Conservation (phyloP, 2,797 vertebrate genomes). For the Parotocinclus haroldoi region DNA sequence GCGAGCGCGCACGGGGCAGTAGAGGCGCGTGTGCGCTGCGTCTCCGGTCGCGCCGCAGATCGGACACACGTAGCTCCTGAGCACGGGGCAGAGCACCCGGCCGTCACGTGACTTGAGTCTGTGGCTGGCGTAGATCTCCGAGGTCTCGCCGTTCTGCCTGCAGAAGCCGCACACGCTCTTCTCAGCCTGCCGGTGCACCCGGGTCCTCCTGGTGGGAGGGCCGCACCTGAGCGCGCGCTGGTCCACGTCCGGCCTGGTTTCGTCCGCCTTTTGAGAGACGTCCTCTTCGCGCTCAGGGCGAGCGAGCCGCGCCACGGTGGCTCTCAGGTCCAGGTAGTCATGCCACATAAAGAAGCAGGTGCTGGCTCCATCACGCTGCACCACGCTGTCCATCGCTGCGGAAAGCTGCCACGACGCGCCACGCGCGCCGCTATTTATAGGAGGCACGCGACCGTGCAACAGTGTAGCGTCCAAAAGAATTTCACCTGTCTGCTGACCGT, state of each 20-base stretch:
- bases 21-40: slow-evolving; percentile 79
- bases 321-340: slow-evolving; percentile 74
- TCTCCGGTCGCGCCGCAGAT: slow-evolving; percentile 75
- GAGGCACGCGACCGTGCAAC: neutral
- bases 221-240: neutral
- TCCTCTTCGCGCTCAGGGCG: neutral
- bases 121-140: slow-evolving; percentile 72
- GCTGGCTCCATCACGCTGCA: too few species aligned
- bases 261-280: neutral
- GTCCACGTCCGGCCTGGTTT: neutral
- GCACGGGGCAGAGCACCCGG: slow-evolving; percentile 74
- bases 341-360: slow-evolving; percentile 74
- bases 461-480: neutral
- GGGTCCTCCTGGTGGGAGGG: slow-evolving; percentile 9
- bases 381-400: too few species aligned
- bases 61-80: slow-evolving; percentile 78
- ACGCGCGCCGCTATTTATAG: neutral
- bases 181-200: neutral
- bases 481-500: neutral
- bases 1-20: slow-evolving; percentile 65
- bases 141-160: slow-evolving; percentile 78
- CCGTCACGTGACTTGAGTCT: slow-evolving; percentile 67
- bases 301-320: slow-evolving; percentile 46
- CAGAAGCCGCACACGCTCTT: slow-evolving; percentile 74
- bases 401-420: too few species aligned